Evolutionary conservation across 2,888 invertebrate species (phyloP).

Genomic region (Plebejus argus): DNA sequence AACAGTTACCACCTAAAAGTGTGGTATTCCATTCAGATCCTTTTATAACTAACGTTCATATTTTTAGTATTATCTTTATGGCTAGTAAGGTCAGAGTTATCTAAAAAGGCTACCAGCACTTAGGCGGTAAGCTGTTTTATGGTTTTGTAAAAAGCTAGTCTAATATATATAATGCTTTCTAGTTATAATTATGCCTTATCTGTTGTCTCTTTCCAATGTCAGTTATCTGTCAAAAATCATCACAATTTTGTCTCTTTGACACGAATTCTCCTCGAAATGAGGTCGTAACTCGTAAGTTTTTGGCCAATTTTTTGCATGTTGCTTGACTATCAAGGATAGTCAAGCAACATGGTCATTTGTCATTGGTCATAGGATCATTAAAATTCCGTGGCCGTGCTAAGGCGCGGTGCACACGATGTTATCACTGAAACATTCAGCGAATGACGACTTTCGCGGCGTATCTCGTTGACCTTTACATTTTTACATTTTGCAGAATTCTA

Average conservation of each 20-base stretch:
- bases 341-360: no score
- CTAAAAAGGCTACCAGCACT: constrained; percentile 16
- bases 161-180: constrained; percentile 1
- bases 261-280: neutral
- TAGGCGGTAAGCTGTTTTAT: constrained; percentile 10
- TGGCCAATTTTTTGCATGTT: neutral
- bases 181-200: neutral
- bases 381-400: constrained; percentile 12
- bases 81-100: constrained; percentile 18
- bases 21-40: neutral
- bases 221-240: neutral
- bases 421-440: constrained; percentile 41
- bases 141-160: neutral
- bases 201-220: neutral
- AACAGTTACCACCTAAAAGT: neutral
- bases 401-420: constrained; percentile 38
- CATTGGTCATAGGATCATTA: no score
- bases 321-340: neutral
- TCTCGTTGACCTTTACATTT: constrained; percentile 44
- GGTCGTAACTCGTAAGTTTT: neutral
- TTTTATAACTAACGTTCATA: neutral
- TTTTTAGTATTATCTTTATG: constrained; percentile 22
- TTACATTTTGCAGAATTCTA: constrained; percentile 32
- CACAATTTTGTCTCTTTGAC: neutral
- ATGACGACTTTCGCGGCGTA: constrained; percentile 53